Base-by-base conservation (phyloP, 2,888 invertebrate species). In the Acleris laterana region DNA sequence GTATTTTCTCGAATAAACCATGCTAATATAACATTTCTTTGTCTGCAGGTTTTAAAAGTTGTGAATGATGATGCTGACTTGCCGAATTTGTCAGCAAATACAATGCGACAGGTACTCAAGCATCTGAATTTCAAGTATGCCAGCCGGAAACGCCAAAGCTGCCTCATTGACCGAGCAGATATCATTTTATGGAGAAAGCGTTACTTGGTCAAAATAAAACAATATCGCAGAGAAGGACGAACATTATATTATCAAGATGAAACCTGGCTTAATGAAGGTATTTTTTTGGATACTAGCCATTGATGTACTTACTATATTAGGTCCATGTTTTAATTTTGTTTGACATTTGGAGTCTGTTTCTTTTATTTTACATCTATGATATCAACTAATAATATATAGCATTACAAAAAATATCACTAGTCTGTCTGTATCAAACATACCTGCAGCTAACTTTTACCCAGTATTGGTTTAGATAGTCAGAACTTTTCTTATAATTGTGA, bases 221-320 rank as follows among this genome's bases (percentile, higher is more conserved):
- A 55, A 7, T 55, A 55, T 42, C 55, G 55, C 38, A 19, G 20
- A 20, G 55, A 55, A 17, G 55, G 55, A 38, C 17, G 28, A 55
- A 19, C 38, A 13, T 38, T 55, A 17, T 55, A 55, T 53, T 53
- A 53, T 32, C 53, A 53, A 53, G 53, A 53, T 53, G 53, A 53
- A 28, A 53, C 53, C 28, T 53, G 55, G 55, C 38, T 55, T 20
- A 55, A 55, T 38, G 55, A 55, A 38, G 38, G 55, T 55, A 38
- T 50, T 50, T 50, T 20, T 50, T 50, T 44, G 44, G 44, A 44
- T 44, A 44, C 44, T n/a, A 44, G 44, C 44, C 44, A 44, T 44
- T 44, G 44, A 44, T 44, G 44, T 44, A 44, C 44, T 44, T 44
- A 44, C 44, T 44, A n/a, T 44, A 44, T 44, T 44, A 44, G n/a